These are phyloP conservation scores for Tarsius wallacei DNA, from an alignment of 2,797 vertebrate genomes.

Conservation along the genomic window DNA sequence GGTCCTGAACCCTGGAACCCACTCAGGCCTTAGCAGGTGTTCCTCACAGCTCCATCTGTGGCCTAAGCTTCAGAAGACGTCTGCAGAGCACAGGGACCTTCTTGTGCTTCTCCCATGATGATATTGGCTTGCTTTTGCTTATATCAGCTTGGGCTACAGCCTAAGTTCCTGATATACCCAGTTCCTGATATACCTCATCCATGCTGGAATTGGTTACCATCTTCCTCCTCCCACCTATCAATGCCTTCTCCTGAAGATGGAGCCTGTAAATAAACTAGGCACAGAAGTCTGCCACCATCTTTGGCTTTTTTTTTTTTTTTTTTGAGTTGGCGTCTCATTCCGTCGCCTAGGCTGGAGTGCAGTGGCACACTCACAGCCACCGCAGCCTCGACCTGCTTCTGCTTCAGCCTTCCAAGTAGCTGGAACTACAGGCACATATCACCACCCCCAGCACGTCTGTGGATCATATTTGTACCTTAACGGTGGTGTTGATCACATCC, in stretches of 20 bases:
- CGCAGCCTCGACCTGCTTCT: neutral
- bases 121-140: neutral
- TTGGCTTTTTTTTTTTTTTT: neutral
- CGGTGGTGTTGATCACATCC: neutral
- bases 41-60: neutral
- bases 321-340: neutral
- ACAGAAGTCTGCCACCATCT: neutral
- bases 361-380: neutral
- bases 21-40: accelerated
- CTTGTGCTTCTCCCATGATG: neutral
- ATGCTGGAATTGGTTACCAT: neutral
- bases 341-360: neutral
- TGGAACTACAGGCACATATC: neutral
- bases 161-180: neutral
- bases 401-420: neutral
- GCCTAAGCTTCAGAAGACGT: neutral
- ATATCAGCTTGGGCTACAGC: neutral
- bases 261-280: slow-evolving; percentile 10
- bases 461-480: neutral
- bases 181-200: neutral
- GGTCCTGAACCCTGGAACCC: neutral
- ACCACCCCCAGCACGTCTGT: neutral
- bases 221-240: neutral
- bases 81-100: neutral
- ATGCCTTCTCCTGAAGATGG: neutral